Base-by-base conservation (phyloP, 2,888 invertebrate genomes). In the Watsonalla cultraria region DNA sequence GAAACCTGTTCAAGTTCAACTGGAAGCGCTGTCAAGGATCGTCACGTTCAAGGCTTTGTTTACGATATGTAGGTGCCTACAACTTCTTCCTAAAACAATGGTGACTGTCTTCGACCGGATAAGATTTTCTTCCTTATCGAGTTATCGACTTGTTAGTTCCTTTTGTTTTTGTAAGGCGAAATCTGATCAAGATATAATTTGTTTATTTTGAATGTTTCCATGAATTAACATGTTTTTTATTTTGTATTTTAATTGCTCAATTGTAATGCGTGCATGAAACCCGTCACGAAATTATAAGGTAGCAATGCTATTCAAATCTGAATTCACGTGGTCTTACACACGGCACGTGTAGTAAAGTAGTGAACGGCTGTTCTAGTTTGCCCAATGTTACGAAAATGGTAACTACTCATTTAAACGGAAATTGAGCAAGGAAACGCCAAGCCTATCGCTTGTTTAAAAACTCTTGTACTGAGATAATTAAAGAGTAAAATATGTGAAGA, bases 41-140 rank as follows among this genome's bases (percentile, higher is more conserved):
- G 42, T 82, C 86, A 86, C 86, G 84, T 84, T 58, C 76, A 74
- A 82, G 82, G 84, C 61, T 70, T n/a, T 54, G 54, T 54, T 57
- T 61, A 61, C 56, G 59, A 51, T 62, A 58, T 65, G 58, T 51
- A 51, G 51, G 58, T 35, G 15, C 15, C 6, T 49, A 37, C 49
- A 14, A 49, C 34, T 9, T 15, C 37, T 49, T 49, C 49, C 49
- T 49, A 37, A 37, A 14, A 39, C 15, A 39, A 15, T 15, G 49
- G 14, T 37, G 5, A 37, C 37, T 8, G 37, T 37, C 5, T 11
- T n/a, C 7, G 14, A 37, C 47, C 49, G 49, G 49, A 49, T 49
- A 8, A 37, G 39, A 49, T 39, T 49, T 14, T 39, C 49, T 49
- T 49, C 49, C 49, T 49, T 49, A 49, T 42, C 42, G 42, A 11